Conservation (phyloP, 2,797 vertebrate species). For the Tapirus indicus region DNA sequence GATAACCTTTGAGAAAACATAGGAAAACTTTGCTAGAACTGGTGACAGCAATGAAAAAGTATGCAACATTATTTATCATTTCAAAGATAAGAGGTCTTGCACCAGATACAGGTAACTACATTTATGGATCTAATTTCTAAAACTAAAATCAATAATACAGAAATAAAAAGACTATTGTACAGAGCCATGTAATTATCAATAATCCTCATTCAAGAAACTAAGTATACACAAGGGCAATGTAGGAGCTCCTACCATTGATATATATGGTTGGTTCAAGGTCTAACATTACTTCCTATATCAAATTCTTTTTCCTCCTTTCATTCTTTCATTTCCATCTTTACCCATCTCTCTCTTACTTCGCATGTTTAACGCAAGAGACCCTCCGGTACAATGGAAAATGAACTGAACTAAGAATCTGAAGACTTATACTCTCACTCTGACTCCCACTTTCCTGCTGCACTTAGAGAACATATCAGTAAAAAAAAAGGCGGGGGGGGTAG, state of each 20-base stretch:
- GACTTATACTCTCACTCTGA: background rate
- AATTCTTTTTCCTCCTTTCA: background rate
- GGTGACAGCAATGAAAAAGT: slow-evolving; percentile 32
- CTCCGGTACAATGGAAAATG: background rate
- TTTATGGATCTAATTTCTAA: slow-evolving; percentile 39
- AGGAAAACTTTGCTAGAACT: slow-evolving; percentile 17
- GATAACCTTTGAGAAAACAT: slow-evolving; percentile 25
- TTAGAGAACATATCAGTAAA: background rate
- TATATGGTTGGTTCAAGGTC: background rate
- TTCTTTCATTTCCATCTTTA: slow-evolving; percentile 5
- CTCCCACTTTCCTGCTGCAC: background rate
- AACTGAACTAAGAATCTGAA: background rate
- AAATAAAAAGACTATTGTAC: slow-evolving; percentile 56
- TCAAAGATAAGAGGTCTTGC: slow-evolving; percentile 13
- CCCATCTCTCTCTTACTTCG: background rate
- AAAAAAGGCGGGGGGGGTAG: background rate
- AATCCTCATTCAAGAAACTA: slow-evolving; percentile 52
- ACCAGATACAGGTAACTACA: slow-evolving; percentile 9
- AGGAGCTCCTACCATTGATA: background rate
- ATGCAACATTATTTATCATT: slow-evolving; percentile 9
- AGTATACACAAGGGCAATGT: background rate
- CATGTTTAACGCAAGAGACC: slow-evolving; percentile 47
- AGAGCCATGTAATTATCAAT: slow-evolving; percentile 35
- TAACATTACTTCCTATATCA: slow-evolving; percentile 44
- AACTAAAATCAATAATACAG: slow-evolving; percentile 61